These are phyloP conservation scores for Scrobipalpa atriplicella DNA, from an alignment of 2,888 invertebrate genomes.

Conservation along the genomic window DNA sequence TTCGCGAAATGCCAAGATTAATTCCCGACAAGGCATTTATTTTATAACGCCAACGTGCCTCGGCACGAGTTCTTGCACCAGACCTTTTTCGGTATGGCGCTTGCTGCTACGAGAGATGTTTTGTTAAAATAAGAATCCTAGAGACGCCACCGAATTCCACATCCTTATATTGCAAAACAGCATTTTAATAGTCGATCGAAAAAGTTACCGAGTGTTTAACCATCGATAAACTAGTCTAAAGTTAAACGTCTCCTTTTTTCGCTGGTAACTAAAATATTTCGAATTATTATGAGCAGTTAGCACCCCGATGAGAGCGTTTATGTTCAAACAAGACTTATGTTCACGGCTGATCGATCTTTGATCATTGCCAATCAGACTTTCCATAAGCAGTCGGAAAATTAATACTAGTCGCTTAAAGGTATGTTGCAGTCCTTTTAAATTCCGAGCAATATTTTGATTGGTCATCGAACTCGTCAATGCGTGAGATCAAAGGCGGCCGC, in stretches of 20 bases:
- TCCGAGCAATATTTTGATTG: conserved; percentile 71
- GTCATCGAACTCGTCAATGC: conserved; percentile 69
- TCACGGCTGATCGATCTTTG: conserved; percentile 24
- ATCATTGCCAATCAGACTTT: conserved; percentile 19
- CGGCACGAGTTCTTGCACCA: conserved; percentile 59
- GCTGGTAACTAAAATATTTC: conserved; percentile 35
- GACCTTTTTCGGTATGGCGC: conserved; percentile 72
- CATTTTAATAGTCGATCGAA: conserved; percentile 64
- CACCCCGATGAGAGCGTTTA: conserved; percentile 29
- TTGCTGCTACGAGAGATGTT: conserved; percentile 61
- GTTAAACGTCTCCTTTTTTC: conserved; percentile 41
- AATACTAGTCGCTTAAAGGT: conserved; percentile 24
- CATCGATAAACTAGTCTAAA: conserved; percentile 60
- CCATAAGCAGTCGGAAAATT: conserved; percentile 25
- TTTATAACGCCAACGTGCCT: conserved; percentile 57
- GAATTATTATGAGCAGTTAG: conserved; percentile 34
- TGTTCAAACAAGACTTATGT: conserved; percentile 27
- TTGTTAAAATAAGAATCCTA: conserved; percentile 73
- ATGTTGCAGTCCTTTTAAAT: conserved; percentile 35
- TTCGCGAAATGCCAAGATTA: conserved; percentile 72
- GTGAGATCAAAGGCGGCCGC: conserved; percentile 69
- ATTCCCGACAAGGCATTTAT: conserved; percentile 63
- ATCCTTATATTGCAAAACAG: conserved; percentile 72
- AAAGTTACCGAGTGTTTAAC: conserved; percentile 58
- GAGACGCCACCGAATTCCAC: conserved; percentile 67